These are phyloP conservation scores for Urocynchramus pylzowi DNA, from an alignment of 2,113 vertebrate genomes.

Conservation along the genomic window DNA sequence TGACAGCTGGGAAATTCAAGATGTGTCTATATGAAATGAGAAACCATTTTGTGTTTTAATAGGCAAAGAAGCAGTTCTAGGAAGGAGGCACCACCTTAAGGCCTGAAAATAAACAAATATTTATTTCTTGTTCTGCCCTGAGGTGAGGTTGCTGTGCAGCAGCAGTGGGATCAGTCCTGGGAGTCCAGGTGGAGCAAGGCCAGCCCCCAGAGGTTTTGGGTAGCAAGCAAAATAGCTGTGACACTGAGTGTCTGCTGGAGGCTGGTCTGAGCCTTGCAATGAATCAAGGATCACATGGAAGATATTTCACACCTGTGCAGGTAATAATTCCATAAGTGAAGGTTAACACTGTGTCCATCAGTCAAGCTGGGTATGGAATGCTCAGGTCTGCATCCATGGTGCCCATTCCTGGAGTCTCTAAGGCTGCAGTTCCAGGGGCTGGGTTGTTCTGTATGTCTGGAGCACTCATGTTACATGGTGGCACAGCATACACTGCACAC, in stretches of 20 bases:
- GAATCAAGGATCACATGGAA: not conserved
- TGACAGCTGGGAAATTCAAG: slow-evolving; percentile 29
- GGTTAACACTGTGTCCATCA: not conserved
- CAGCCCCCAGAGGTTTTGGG: not conserved
- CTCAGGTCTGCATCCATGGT: not conserved
- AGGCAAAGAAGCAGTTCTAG: not conserved
- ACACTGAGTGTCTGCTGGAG: not conserved
- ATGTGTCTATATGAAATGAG: not conserved
- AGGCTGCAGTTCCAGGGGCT: not conserved
- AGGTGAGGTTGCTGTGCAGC: not conserved
- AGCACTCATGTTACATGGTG: accelerated
- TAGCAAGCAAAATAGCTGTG: accelerated
- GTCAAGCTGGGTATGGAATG: accelerated
- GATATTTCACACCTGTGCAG: accelerated
- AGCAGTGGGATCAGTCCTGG: not conserved
- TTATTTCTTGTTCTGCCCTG: not conserved
- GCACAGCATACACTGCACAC: accelerated
- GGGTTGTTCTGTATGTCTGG: accelerated
- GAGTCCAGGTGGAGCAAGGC: not conserved
- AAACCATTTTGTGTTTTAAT: not conserved
- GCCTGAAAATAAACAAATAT: not conserved
- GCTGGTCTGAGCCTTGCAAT: not conserved
- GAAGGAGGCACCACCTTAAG: not conserved
- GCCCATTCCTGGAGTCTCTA: too few relatives aligned
- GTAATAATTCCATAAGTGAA: not conserved